phyloP scores from a whole-genome alignment of 2,113 vertebrate species.

The Ammodramus savannarum region DNA sequence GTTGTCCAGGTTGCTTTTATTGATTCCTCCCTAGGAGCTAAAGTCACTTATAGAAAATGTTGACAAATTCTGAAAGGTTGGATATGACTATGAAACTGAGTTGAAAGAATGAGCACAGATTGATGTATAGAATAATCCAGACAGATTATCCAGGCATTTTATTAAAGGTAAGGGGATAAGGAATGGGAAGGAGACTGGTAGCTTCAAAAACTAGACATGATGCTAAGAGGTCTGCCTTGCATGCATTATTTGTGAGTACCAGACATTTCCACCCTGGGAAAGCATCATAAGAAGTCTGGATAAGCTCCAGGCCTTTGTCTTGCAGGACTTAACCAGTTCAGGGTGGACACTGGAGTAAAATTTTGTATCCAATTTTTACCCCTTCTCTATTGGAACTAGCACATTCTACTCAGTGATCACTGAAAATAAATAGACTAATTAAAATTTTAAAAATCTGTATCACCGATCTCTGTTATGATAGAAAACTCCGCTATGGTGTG shows the following conservation, averaged over 20 bases:
- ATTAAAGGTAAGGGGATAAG: background rate
- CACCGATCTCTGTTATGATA: background rate
- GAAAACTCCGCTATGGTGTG: background rate
- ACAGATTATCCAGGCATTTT: background rate
- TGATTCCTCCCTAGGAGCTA: background rate
- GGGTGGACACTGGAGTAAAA: background rate
- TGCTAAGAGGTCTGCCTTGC: background rate
- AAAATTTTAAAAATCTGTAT: background rate
- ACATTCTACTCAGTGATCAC: background rate
- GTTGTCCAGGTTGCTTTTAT: background rate
- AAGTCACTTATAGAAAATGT: background rate
- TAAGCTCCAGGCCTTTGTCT: background rate
- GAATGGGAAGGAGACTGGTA: background rate
- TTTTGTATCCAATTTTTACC: background rate
- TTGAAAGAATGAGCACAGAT: background rate
- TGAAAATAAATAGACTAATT: background rate
- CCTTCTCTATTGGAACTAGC: background rate
- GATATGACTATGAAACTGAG: background rate
- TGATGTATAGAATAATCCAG: background rate
- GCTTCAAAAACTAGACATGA: background rate
- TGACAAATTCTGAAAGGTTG: background rate
- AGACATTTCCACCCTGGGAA: background rate
- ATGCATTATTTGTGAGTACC: background rate
- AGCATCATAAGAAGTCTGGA: background rate
- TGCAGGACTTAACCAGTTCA: background rate